Conservation (phyloP, 2,113 vertebrate genomes). For the Lonchura striata region DNA sequence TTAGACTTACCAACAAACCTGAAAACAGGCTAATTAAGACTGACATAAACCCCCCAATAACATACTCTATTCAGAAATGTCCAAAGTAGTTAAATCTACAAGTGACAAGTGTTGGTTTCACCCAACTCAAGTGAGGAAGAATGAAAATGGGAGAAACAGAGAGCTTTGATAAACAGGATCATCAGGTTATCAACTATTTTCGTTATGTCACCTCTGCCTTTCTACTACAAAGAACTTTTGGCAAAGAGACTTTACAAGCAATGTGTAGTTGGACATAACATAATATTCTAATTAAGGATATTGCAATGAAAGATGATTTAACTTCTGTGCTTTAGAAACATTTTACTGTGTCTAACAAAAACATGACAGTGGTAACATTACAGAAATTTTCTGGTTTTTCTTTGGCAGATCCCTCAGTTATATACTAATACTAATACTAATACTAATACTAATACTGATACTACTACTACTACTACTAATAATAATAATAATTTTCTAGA, state of each 20-base stretch:
- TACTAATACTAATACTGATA: too few relatives aligned
- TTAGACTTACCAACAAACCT: background rate
- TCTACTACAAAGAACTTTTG: background rate
- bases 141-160: background rate
- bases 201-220: background rate
- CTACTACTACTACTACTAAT: background rate
- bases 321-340: background rate
- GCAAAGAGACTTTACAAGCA: background rate
- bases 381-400: background rate
- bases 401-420: background rate
- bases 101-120: background rate
- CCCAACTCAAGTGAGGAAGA: background rate
- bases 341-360: background rate
- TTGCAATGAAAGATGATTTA: background rate
- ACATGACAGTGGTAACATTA: background rate
- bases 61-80: background rate
- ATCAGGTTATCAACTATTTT: background rate
- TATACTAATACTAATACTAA: background rate
- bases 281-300: background rate
- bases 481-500: background rate
- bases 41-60: background rate
- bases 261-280: background rate
- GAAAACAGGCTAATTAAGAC: conserved; percentile 13
- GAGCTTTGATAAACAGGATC: background rate
- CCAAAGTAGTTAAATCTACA: conserved; percentile 5